Evolutionary conservation across 2,888 invertebrate species (phyloP).

Genomic region (Notodonta ziczac): DNA sequence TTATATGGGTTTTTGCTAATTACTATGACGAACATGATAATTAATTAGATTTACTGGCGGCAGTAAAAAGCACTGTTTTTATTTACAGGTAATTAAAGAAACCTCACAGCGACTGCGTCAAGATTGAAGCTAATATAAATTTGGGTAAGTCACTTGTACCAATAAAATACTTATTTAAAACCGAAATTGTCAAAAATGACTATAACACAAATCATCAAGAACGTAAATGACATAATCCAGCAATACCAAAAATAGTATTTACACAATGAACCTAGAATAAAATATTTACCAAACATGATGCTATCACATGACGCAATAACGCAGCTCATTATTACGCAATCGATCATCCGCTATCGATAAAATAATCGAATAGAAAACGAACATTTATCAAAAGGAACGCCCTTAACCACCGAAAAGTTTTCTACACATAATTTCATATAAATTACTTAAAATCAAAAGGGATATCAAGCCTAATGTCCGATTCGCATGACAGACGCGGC

Average conservation of each 20-base stretch:
- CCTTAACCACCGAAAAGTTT: slow-evolving; percentile 57
- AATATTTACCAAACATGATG: slow-evolving; percentile 33
- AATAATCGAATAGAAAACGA: slow-evolving; percentile 76
- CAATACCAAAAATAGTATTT: slow-evolving; percentile 24
- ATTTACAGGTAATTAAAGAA: too few relatives aligned
- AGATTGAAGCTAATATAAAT: too few relatives aligned
- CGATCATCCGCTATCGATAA: slow-evolving; percentile 67
- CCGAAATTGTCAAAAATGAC: too few relatives aligned
- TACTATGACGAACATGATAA: neutral
- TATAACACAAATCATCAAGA: neutral
- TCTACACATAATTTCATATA: slow-evolving; percentile 74
- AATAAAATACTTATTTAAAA: too few relatives aligned
- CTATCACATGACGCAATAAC: slow-evolving; percentile 26
- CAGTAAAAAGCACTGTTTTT: too few relatives aligned
- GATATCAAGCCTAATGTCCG: slow-evolving; percentile 78
- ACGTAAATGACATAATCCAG: neutral
- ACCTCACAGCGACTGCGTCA: too few relatives aligned
- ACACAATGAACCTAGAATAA: slow-evolving; percentile 23
- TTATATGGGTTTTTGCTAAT: slow-evolving; percentile 3
- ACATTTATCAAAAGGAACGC: slow-evolving; percentile 67
- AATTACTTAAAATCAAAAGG: slow-evolving; percentile 83
- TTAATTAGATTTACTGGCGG: neutral
- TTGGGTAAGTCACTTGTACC: too few relatives aligned
- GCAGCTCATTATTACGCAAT: slow-evolving; percentile 61
- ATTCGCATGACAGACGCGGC: slow-evolving; percentile 76